Evolutionary conservation across 2,888 invertebrate genomes (phyloP).

Genomic region (Plagiodera versicolora): DNA sequence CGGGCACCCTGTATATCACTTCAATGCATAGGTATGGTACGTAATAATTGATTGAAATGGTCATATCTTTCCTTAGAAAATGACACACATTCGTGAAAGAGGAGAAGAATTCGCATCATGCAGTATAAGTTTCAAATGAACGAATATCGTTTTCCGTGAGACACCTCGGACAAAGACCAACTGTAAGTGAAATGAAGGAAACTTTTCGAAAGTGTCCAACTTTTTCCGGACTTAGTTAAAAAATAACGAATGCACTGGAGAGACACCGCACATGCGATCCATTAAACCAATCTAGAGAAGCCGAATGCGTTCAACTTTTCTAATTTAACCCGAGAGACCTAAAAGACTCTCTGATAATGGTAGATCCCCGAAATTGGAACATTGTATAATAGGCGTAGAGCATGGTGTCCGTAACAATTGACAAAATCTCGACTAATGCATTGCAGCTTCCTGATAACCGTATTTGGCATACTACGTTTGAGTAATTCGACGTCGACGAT

Average conservation of each 20-base stretch:
- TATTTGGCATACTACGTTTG: conserved; percentile 38
- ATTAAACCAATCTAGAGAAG: conserved; percentile 22
- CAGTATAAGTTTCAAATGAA: background rate
- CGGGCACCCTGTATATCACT: no score
- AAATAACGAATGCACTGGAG: conserved; percentile 22
- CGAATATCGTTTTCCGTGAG: background rate
- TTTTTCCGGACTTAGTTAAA: conserved; percentile 19
- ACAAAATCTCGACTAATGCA: conserved; percentile 32
- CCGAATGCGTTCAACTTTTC: conserved; percentile 21
- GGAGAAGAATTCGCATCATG: background rate
- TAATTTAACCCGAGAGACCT: conserved; percentile 22
- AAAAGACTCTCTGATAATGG: conserved; percentile 29
- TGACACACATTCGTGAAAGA: no score
- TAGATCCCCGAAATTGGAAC: conserved; percentile 28
- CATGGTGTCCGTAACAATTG: conserved; percentile 31
- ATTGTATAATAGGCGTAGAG: conserved; percentile 29
- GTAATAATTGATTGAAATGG: no score
- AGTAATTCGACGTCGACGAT: conserved; percentile 41
- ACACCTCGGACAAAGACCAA: conserved; percentile 7
- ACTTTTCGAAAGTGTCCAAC: conserved; percentile 2
- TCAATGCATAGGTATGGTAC: no score
- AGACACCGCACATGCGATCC: conserved; percentile 22
- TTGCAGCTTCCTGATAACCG: conserved; percentile 40
- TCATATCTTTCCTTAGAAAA: no score
- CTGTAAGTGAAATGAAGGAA: background rate